Conservation (phyloP, 1,140 invertebrate species). For the Coptotermes formosanus region DNA sequence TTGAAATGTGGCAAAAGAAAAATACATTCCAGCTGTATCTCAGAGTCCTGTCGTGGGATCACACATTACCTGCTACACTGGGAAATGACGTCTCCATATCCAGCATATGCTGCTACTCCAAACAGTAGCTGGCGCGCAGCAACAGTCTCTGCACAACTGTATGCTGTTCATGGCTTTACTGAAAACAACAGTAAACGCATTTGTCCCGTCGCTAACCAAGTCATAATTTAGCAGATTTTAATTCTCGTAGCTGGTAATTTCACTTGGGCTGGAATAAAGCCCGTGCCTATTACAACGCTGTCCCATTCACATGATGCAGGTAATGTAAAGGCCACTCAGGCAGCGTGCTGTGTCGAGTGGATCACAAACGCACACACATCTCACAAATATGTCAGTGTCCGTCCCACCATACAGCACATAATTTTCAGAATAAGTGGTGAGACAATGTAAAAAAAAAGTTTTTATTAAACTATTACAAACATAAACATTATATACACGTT, state of each 20-base stretch:
- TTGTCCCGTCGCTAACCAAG: neutral
- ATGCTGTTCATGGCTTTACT: neutral
- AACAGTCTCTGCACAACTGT: neutral
- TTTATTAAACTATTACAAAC: neutral
- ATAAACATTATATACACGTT: neutral
- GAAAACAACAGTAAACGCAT: conserved; percentile 7
- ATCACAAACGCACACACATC: neutral
- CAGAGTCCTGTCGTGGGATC: too few relatives aligned
- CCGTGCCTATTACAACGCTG: neutral
- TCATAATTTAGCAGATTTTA: conserved; percentile 2
- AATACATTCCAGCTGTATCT: too few relatives aligned
- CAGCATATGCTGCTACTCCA: neutral
- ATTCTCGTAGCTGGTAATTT: neutral
- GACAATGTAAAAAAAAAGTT: neutral
- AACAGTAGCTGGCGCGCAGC: neutral
- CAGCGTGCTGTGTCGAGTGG: too few relatives aligned
- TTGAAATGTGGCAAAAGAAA: too few relatives aligned
- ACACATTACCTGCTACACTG: too few relatives aligned
- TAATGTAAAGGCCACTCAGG: neutral
- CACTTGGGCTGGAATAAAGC: conserved; percentile 5
- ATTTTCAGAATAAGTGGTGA: conserved; percentile 3
- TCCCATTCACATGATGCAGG: conserved; percentile 2
- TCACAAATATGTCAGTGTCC: neutral
- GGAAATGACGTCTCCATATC: too few relatives aligned
- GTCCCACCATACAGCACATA: neutral